Base-by-base conservation (phyloP, 2,113 vertebrate species). In the Poecilia latipinna region DNA sequence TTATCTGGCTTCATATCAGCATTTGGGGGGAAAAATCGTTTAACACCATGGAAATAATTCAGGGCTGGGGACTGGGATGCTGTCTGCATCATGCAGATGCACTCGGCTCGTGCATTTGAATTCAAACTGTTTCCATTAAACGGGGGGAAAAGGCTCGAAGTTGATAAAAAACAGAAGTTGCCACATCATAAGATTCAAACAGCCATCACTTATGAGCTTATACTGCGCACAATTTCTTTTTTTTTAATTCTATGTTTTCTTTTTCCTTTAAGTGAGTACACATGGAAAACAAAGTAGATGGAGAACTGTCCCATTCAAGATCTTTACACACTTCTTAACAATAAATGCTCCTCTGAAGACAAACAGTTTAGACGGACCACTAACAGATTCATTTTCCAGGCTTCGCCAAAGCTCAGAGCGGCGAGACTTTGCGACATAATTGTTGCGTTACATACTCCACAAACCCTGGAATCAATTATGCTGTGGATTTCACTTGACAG, bases 1-100 rank as follows among this genome's bases (percentile, higher is more conserved):
- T 92, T 92, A 92, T 82, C 89, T 86, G 80, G 65, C 75, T 82
- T 83, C 80, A 84, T 79, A 86, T 86, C 33, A 78, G 87, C 62
- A 63, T 67, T 28, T 28, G 28, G 68, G 64, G 65, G 29, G 29
- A 29, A n/a, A 42, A 51, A 72, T 68, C 4, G 24, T 76, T 87
- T 78, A 86, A 82, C 70, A 75, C 48, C 17, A 42, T 15, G 61
- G 60, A 79, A 78, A 80, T 76, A 35, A 83, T 72, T 79, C 42
- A 61, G 42, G 12, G 64, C 48, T 66, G 28, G 70, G 32, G 65
- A 65, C 39, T 1, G 3, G 0, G 4, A 64, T 19, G 44, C 26
- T 60, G 24, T 72, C 65, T 65, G 61, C 68, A 19, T 39, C 24
- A 7, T 63, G 32, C 51, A 80, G 79, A 79, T 72, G 61, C 15